phyloP scores from a whole-genome alignment of 2,113 vertebrate species.

The Poecilia latipinna region DNA sequence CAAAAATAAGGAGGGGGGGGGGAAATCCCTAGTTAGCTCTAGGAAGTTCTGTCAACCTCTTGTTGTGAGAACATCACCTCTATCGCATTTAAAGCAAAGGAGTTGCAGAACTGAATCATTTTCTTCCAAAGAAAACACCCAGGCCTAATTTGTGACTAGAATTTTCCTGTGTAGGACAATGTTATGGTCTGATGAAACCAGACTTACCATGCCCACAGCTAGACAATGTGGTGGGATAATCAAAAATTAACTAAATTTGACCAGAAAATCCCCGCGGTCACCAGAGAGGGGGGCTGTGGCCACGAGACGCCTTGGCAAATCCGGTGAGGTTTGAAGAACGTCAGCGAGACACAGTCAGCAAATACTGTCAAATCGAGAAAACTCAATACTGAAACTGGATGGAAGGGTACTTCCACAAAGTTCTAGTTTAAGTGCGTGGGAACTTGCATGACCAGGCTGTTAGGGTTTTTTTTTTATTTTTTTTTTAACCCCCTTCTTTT shows the following conservation, averaged over 20 bases:
- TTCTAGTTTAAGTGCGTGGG: neutral
- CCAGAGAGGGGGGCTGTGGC: neutral
- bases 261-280: neutral
- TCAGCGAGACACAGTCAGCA: neutral
- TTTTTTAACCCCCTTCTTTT: too few relatives aligned
- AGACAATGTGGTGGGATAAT: neutral
- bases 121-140: too few relatives aligned
- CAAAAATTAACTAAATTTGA: neutral
- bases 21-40: neutral
- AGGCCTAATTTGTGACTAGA: neutral
- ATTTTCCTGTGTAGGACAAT: neutral
- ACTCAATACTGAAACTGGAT: neutral
- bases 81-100: neutral
- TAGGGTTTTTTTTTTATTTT: neutral
- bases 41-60: too few relatives aligned
- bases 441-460: neutral
- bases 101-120: neutral
- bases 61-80: neutral
- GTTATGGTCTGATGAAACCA: neutral
- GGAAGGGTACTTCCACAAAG: neutral
- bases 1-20: neutral
- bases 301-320: neutral
- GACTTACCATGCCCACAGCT: neutral
- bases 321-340: neutral
- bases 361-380: neutral